Base-by-base conservation (phyloP, 1,140 invertebrate species). In the Rhynchophorus ferrugineus region DNA sequence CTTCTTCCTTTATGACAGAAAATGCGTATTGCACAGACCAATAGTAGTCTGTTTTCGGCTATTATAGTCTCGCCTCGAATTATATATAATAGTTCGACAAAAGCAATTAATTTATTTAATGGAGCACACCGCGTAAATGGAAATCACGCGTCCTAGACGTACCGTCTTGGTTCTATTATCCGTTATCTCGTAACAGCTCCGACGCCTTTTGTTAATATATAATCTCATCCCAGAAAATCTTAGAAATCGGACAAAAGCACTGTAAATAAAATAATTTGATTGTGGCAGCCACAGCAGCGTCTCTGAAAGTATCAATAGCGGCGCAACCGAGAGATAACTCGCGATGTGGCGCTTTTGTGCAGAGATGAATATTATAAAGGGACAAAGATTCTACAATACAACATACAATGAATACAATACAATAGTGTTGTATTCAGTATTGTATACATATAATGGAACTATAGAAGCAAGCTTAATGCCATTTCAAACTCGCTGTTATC, bases 381-480 rank as follows among this genome's bases (percentile, higher is more conserved):
- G 66, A 68, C 64, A 68, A 68, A 68, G 66, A 68, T 66, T 66
- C 66, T 65, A 67, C 65, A 67, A 67, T 67, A 66, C 66, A 68
- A 68, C 64, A 61, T 61, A 67, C 65, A 67, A 67, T 68, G 66
- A 62, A 63, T 59, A 66, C 64, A 51, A 51, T 51, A 44, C 38
- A 62, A 65, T 63, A 66, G 66, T 68, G 65, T 66, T 66, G 66
- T 66, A 68, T 68, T 68, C 66, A 60, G 64, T 63, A 66, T 66
- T 66, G 64, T 66, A 67, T 66, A 68, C 66, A 66, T 68, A 68
- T 68, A 68, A 68, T 68, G 64, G 66, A 68, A 68, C 66, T 68
- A 68, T 66, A 68, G 64, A 68, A 68, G 66, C 66, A 68, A 65
- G 66, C 66, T 68, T 68, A 68, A 68, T 68, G 66, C 66, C 66